phyloP scores from a whole-genome alignment of 2,113 vertebrate species.

The Ceyx melanurus region DNA sequence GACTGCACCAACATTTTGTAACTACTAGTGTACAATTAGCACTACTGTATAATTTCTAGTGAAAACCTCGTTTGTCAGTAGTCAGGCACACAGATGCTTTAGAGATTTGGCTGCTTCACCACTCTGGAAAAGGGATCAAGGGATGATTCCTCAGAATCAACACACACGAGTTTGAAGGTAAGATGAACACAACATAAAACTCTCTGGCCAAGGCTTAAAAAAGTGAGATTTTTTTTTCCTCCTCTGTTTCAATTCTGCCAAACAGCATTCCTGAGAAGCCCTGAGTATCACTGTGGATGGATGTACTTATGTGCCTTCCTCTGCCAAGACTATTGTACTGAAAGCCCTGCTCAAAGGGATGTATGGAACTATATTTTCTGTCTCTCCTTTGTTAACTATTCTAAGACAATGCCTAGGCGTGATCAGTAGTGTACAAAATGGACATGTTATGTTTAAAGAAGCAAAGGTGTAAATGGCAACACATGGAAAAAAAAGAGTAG shows the following conservation, averaged over 20 bases:
- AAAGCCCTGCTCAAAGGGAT: neutral
- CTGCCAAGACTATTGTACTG: neutral
- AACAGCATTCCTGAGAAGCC: neutral
- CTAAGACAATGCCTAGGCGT: neutral
- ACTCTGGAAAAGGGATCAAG: neutral
- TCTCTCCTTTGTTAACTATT: neutral
- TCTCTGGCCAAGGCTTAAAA: neutral
- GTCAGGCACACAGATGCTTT: neutral
- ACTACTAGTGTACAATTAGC: neutral
- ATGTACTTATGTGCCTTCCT: neutral
- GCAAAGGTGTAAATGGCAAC: neutral
- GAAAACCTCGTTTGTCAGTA: neutral
- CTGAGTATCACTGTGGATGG: neutral
- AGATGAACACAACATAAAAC: neutral
- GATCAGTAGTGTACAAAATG: neutral
- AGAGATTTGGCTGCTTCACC: neutral
- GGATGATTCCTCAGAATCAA: neutral
- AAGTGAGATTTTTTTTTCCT: neutral
- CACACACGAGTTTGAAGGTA: neutral
- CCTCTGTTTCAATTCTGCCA: neutral
- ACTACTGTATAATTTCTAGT: neutral
- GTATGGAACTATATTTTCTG: neutral
- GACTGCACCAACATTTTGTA: neutral
- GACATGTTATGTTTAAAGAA: neutral
- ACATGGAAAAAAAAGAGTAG: neutral